These are phyloP conservation scores for Didymodactylos carnosus DNA, from an alignment of 2,888 invertebrate species.

Conservation along the genomic window DNA sequence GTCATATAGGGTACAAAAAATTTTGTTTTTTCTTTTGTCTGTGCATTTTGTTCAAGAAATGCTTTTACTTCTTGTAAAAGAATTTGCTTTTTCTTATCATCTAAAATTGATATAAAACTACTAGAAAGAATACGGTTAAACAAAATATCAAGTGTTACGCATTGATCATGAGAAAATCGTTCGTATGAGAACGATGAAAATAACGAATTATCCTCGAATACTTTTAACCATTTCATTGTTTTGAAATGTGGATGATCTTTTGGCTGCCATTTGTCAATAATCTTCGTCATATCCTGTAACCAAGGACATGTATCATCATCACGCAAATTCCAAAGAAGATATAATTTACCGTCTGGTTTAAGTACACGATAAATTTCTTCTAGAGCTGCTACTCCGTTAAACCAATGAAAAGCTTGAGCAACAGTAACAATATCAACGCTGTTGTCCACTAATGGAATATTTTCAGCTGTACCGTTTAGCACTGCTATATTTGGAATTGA, in stretches of 20 bases:
- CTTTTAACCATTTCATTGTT: not conserved
- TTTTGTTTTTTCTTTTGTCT: not conserved
- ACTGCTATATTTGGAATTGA: not conserved
- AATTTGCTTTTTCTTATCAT: not conserved
- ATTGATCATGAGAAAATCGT: not conserved
- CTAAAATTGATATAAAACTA: not conserved
- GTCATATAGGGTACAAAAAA: not conserved
- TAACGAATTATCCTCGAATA: not conserved
- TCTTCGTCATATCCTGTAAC: not conserved
- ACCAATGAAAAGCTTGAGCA: not conserved
- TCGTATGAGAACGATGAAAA: not conserved
- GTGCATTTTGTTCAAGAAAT: not conserved
- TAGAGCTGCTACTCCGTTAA: not conserved
- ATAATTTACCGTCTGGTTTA: not conserved
- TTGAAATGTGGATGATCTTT: not conserved
- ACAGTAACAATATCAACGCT: not conserved
- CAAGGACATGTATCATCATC: not conserved
- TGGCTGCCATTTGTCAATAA: not conserved
- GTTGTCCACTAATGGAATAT: not conserved
- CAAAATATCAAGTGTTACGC: not conserved
- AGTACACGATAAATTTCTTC: not conserved
- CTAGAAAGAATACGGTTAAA: not conserved
- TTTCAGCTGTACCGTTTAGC: not conserved
- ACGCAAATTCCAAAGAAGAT: not conserved
- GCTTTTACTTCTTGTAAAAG: not conserved